phyloP scores from a whole-genome alignment of 2,888 invertebrate genomes.

The Dione juno region DNA sequence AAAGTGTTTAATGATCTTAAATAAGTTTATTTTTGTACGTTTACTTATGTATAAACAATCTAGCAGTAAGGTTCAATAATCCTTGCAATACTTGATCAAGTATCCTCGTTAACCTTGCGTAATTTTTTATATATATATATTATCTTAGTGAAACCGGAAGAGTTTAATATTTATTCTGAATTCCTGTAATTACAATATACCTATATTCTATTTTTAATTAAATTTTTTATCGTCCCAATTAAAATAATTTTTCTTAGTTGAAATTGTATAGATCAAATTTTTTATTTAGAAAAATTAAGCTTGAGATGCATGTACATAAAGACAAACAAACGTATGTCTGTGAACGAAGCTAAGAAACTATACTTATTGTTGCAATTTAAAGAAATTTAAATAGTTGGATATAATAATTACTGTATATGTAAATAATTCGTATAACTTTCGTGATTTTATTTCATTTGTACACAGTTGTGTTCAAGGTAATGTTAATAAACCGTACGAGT shows the following conservation, averaged over 20 bases:
- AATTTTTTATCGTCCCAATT: too few relatives aligned
- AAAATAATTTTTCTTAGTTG: too few relatives aligned
- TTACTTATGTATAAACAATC: not conserved
- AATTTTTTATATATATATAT: conserved; percentile 4
- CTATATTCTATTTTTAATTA: too few relatives aligned
- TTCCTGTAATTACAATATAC: conserved; percentile 2
- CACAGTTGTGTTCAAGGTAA: conserved; percentile 9
- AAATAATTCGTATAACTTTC: not conserved
- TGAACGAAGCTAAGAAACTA: too few relatives aligned
- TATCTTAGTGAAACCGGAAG: conserved; percentile 17
- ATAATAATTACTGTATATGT: not conserved
- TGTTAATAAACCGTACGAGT: not conserved
- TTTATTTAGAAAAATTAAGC: too few relatives aligned
- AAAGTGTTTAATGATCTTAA: not conserved
- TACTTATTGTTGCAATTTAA: not conserved
- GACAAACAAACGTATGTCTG: too few relatives aligned
- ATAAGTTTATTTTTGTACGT: conserved; percentile 5
- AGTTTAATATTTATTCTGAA: conserved; percentile 2
- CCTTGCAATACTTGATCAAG: conserved; percentile 5
- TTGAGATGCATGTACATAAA: too few relatives aligned
- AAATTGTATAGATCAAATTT: too few relatives aligned
- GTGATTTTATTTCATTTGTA: not conserved
- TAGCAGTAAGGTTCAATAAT: conserved; percentile 14
- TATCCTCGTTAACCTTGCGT: conserved; percentile 14
- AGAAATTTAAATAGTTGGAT: not conserved